Percentiles rank a stretch among this genome's conserved stretches.
phyloP scores from a whole-genome alignment of 2,888 invertebrate genomes.

The Monopis laevigella region DNA sequence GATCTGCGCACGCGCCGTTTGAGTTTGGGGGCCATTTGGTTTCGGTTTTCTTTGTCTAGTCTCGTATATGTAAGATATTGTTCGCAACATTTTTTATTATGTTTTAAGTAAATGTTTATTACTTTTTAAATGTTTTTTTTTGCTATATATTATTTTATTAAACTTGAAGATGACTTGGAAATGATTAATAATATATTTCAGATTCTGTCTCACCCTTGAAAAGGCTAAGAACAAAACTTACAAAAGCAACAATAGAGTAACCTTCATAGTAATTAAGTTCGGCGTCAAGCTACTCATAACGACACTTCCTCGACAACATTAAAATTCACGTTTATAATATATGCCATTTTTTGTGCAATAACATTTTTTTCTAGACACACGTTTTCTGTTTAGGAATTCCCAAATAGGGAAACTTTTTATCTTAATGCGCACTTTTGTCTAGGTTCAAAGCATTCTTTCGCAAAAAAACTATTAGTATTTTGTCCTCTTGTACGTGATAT shows the following conservation, averaged over 20 bases:
- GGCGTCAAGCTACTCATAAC: slow-evolving; percentile 6
- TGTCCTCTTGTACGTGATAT: slow-evolving; percentile 31
- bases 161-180: too few relatives aligned
- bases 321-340: background rate
- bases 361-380: background rate
- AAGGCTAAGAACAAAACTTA: slow-evolving; percentile 17
- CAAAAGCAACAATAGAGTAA: slow-evolving; percentile 21
- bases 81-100: slow-evolving; percentile 42
- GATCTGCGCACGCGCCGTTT: slow-evolving; percentile 51
- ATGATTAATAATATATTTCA: too few relatives aligned
- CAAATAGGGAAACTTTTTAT: background rate
- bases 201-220: slow-evolving; percentile 42
- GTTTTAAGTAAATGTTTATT: too few relatives aligned
- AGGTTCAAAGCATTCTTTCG: too few relatives aligned
- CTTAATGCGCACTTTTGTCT: slow-evolving; percentile 6
- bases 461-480: too few relatives aligned
- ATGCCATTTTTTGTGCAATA: background rate
- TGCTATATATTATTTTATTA: too few relatives aligned
- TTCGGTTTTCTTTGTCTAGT: slow-evolving; percentile 36
- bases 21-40: slow-evolving; percentile 39
- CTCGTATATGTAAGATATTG: slow-evolving; percentile 52
- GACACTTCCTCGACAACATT: slow-evolving; percentile 7
- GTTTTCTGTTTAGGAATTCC: background rate
- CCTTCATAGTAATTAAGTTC: slow-evolving; percentile 33
- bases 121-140: too few relatives aligned